Evolutionary conservation across 2,797 vertebrate genomes (phyloP).

Genomic region (Xerus rutilus): DNA sequence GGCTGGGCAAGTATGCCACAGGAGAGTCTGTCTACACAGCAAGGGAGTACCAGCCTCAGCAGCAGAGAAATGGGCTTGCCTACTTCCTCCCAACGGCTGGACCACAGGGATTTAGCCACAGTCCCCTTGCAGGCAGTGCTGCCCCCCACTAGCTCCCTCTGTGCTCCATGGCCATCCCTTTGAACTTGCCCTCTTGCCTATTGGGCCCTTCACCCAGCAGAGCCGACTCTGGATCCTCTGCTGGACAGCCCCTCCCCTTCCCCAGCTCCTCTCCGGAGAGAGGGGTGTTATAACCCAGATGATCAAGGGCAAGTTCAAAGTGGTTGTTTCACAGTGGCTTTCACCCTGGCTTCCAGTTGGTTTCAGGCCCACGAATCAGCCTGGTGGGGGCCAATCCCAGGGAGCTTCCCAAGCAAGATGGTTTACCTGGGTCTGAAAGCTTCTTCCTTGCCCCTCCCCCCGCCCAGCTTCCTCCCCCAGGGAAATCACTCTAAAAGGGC

Average conservation of each 20-base stretch:
- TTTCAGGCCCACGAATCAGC: slow-evolving; percentile 22
- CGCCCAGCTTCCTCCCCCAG: slow-evolving; percentile 86
- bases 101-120: rapidly evolving
- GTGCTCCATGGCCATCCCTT: slow-evolving; percentile 58
- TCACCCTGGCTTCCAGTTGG: neutral
- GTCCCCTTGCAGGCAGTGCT: neutral
- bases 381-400: slow-evolving; percentile 75
- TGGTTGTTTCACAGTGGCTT: neutral
- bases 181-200: slow-evolving; percentile 54
- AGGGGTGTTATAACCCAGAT: neutral
- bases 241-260: neutral
- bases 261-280: neutral
- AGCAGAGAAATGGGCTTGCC: neutral
- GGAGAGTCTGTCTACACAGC: neutral
- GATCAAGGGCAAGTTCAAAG: slow-evolving; percentile 56
- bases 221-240: neutral
- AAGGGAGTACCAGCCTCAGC: neutral
- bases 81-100: rapidly evolving
- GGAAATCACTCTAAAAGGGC: slow-evolving; percentile 97
- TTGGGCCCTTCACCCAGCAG: neutral
- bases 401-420: slow-evolving; percentile 84
- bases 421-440: slow-evolving; percentile 88
- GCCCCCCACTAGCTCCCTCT: neutral
- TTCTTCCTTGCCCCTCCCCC: slow-evolving; percentile 72
- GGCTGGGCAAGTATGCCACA: neutral